Evolutionary conservation across 2,797 vertebrate species (phyloP), one percentile per base, ranked within the genome.

Genomic region (Sebastolobus alascanus): DNA sequence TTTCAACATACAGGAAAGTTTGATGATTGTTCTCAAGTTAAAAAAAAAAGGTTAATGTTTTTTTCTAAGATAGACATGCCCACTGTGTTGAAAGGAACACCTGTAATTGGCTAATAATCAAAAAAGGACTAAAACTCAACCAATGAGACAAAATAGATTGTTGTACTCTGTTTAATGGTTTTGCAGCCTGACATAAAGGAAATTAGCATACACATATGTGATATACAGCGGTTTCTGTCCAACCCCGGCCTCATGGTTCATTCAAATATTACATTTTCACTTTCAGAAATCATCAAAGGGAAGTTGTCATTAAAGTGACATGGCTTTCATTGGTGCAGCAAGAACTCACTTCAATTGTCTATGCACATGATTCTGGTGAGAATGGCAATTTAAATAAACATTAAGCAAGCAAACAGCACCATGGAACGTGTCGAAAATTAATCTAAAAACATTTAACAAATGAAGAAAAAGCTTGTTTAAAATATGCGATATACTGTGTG

Each of bases 341-440:
- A 96, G 88, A 96, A 95, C 93, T 95, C 93, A 95, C 86, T 33
- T 38, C 1, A 54, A 27, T 22, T 16, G 40, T 40, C 93, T 93
- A 56, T 4, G 4, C 94, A 92, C 14, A 22, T 92, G 92, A 58
- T 35, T 14, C 90, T 94, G 92, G 89, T 94, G 93, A 94, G 92
- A 89, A 94, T 96, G 95, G 95, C 93, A 92, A 94, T 94, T 93
- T 94, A 95, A 96, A 96, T 94, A 89, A 61, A 94, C 92, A 94
- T 14, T 6, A 59, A 29, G 37, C 37, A 61, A 50, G 18, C 10
- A 61, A 14, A 92, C 77, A 93, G 86, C 84, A 91, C 91, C 92
- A 82, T 86, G 25, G 25, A 25, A 25, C 25, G 25, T 25, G 56
- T 25, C 3, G 10, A 50, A 77, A 73, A 37, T 31, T 0, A 43